phyloP scores from a whole-genome alignment of 2,888 invertebrate genomes.

The Aleiodes alternator region DNA sequence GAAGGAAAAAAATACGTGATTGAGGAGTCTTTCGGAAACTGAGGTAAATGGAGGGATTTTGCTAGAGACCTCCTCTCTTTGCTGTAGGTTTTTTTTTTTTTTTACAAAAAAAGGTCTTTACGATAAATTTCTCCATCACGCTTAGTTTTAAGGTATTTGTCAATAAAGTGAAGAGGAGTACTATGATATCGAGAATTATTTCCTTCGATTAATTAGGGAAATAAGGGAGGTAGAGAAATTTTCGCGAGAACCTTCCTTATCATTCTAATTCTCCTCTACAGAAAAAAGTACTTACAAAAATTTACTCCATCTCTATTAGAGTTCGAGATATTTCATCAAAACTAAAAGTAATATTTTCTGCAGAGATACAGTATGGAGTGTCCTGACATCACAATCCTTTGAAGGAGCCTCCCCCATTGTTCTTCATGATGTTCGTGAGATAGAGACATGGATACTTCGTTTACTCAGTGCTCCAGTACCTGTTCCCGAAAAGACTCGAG shows the following conservation, averaged over 20 bases:
- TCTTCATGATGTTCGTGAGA: conserved; percentile 96
- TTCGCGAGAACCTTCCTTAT: conserved; percentile 20
- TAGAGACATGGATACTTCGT: conserved; percentile 99
- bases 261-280: not conserved
- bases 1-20: not conserved
- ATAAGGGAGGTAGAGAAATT: not conserved
- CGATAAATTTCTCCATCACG: not conserved
- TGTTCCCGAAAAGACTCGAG: conserved; percentile 93
- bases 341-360: conserved; percentile 51
- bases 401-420: conserved; percentile 91
- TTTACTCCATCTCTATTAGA: conserved; percentile 1
- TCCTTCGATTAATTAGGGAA: too few species aligned
- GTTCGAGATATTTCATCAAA: conserved; percentile 8
- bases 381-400: conserved; percentile 88
- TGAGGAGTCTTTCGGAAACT: not conserved
- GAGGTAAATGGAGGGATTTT: not conserved
- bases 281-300: not conserved
- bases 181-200: too few species aligned
- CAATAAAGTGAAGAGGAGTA: too few species aligned
- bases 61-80: not conserved
- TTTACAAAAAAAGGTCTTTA: not conserved
- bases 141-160: not conserved
- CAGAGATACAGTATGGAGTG: conserved; percentile 98
- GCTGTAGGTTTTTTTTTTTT: too few species aligned
- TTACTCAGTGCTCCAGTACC: conserved; percentile 98